These are phyloP conservation scores for Brienomyrus longianalis DNA, from an alignment of 2,113 vertebrate species.

Conservation along the genomic window DNA sequence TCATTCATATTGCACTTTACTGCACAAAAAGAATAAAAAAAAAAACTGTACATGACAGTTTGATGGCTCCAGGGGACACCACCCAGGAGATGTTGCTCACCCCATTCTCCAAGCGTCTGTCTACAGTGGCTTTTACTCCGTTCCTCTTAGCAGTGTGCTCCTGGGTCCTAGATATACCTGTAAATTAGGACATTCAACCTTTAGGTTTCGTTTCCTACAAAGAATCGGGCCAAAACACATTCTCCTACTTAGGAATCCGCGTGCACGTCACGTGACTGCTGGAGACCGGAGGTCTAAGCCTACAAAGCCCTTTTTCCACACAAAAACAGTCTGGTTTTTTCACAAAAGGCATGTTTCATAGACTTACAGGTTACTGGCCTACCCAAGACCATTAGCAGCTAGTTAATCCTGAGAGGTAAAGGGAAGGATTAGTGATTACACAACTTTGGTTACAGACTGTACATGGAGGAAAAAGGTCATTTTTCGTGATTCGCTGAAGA, in stretches of 20 bases:
- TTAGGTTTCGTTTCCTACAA: not conserved
- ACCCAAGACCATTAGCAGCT: not conserved
- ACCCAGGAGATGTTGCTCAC: constrained; percentile 56
- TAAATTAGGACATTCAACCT: constrained; percentile 32
- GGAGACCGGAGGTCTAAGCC: not conserved
- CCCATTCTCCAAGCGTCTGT: constrained; percentile 85
- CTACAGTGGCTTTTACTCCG: constrained; percentile 71
- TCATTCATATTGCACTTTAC: not conserved
- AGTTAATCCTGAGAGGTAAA: not conserved
- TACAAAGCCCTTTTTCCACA: not conserved
- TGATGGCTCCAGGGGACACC: not conserved
- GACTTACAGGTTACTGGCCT: not conserved
- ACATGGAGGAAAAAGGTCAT: not conserved
- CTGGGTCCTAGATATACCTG: constrained; percentile 65
- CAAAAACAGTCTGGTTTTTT: not conserved
- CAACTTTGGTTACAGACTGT: not conserved
- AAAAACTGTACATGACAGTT: not conserved
- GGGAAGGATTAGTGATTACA: not conserved
- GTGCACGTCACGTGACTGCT: not conserved
- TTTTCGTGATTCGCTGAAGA: not conserved
- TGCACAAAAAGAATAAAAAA: not conserved
- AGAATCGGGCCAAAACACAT: not conserved
- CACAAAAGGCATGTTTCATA: not conserved
- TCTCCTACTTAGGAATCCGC: not conserved
- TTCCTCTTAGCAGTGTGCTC: constrained; percentile 76